phyloP scores from a whole-genome alignment of 2,888 invertebrate genomes.

The Microctonus brassicae region DNA sequence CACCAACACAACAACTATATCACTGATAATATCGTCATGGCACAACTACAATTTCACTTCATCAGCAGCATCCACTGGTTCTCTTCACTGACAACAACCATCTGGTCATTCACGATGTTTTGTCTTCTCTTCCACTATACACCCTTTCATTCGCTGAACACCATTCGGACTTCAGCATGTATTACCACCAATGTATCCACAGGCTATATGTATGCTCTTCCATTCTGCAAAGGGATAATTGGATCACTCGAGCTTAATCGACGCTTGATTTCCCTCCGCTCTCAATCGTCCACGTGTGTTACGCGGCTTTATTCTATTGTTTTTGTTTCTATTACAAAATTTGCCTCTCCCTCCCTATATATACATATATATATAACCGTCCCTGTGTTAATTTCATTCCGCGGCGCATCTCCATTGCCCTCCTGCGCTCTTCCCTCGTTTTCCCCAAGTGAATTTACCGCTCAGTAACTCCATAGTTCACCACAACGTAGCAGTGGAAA shows the following conservation, averaged over 20 bases:
- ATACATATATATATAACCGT: background rate
- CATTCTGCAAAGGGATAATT: slow-evolving; percentile 21
- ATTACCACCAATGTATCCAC: background rate
- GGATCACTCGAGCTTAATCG: slow-evolving; percentile 27
- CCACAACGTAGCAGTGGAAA: background rate
- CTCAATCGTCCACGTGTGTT: slow-evolving; percentile 9
- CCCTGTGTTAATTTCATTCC: too few species aligned
- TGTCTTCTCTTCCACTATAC: slow-evolving; percentile 16
- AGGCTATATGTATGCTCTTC: slow-evolving; percentile 5
- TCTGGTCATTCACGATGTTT: slow-evolving; percentile 16
- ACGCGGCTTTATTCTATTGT: slow-evolving; percentile 1
- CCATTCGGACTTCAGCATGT: slow-evolving; percentile 19
- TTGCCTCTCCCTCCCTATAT: too few species aligned
- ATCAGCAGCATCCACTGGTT: slow-evolving; percentile 22
- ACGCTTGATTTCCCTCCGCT: slow-evolving; percentile 22
- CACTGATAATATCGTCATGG: slow-evolving; percentile 11
- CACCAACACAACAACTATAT: slow-evolving; percentile 18
- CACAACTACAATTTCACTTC: slow-evolving; percentile 20
- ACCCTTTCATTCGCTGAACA: slow-evolving; percentile 24
- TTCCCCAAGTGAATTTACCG: slow-evolving; percentile 11
- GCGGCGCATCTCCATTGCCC: too few species aligned
- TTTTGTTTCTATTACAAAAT: slow-evolving; percentile 6
- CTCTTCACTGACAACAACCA: slow-evolving; percentile 34
- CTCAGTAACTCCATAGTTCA: background rate
- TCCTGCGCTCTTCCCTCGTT: background rate